These are phyloP conservation scores for Iphiclides podalirius DNA, from an alignment of 2,888 invertebrate genomes.

Conservation along the genomic window DNA sequence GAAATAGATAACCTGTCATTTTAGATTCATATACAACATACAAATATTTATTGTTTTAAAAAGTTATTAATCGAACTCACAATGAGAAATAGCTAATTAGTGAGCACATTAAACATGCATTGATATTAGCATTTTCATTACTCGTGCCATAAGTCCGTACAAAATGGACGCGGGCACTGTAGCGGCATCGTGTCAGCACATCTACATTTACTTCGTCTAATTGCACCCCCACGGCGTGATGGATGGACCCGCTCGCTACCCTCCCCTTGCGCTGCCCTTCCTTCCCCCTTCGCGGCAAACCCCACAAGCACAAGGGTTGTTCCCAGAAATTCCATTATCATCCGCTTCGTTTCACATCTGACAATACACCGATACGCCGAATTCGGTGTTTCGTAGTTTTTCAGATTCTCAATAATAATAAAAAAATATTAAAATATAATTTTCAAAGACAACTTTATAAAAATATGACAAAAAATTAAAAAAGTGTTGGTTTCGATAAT, in stretches of 20 bases:
- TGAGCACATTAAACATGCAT: conserved; percentile 33
- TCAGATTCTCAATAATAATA: no score
- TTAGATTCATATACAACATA: no score
- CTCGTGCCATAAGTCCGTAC: conserved; percentile 5
- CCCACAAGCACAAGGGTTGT: conserved; percentile 69
- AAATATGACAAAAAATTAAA: no score
- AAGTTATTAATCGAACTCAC: no score
- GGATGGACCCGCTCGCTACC: conserved; percentile 46
- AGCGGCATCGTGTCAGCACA: conserved; percentile 68
- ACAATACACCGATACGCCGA: conserved; percentile 41
- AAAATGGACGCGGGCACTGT: conserved; percentile 22
- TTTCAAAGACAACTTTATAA: no score
- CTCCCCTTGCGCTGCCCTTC: conserved; percentile 35
- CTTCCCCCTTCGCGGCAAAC: conserved; percentile 51
- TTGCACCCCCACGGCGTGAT: conserved; percentile 67
- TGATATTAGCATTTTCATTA: conserved; percentile 30
- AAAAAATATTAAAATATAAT: no score
- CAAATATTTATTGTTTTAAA: no score
- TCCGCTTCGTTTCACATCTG: conserved; percentile 55
- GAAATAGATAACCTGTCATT: no score
- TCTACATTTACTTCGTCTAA: conserved; percentile 66
- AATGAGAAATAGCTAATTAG: conserved; percentile 29
- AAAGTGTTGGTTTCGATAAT: no score
- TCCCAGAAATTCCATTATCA: conserved; percentile 76
- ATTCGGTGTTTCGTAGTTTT: conserved; percentile 44